Base-by-base conservation (phyloP, 2,888 invertebrate genomes). In the Ophion costatus region DNA sequence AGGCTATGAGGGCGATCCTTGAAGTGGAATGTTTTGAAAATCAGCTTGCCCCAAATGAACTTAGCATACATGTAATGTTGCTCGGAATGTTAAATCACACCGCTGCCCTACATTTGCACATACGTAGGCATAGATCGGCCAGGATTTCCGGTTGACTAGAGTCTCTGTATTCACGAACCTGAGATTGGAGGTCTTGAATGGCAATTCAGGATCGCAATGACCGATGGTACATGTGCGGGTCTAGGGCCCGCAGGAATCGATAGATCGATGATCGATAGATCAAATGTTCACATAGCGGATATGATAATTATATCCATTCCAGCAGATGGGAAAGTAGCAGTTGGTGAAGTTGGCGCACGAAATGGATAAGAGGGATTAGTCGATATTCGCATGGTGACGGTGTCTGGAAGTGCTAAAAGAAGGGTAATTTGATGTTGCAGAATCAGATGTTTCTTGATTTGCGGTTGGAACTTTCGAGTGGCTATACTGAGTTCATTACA, bases 141-240 rank as follows among this genome's bases (percentile, higher is more conserved):
- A 61, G 73, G 42, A 51, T 45, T 73, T 56, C 69, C 69, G 67
- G 51, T 66, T 78, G 70, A 22, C 78, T 22, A 64, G 10, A 74
- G 22, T 61, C 84, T 86, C 79, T 85, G 80, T 88, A 88, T 88
- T 88, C 88, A 88, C 88, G 87, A 88, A 84, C 64, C 66, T 82
- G 86, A 86, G 87, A 88, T 88, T 88, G 88, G 85, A 85, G 87
- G 87, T 88, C 87, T 87, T 79, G 77, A 84, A 82, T 81, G 63
- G 74, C 67, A 76, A 70, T 83, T 76, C 69, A 80, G 77, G 66
- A 85, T 24, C 33, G n/a, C 61, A 56, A 38, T 71, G 67, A 61
- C 67, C 33, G 29, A 61, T 80, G 24, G 29, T 45, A 45, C 57
- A 29, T 11, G 59, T n/a, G 10, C 6, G 24, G 17, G 17, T 14